Conservation (phyloP, 1,140 invertebrate genomes). For the Phthorimaea operculella region DNA sequence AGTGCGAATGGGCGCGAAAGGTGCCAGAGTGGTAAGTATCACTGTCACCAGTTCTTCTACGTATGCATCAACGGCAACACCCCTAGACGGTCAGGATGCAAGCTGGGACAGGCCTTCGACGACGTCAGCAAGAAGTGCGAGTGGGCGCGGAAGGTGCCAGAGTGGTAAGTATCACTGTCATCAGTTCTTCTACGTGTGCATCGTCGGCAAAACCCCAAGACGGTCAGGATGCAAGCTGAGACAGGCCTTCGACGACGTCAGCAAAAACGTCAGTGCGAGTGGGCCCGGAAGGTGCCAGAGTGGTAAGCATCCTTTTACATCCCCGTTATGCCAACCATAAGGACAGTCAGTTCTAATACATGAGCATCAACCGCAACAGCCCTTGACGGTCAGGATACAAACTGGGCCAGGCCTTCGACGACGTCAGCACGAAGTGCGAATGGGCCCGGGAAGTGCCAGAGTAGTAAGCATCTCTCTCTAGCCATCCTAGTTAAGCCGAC, state of each 20-base stretch:
- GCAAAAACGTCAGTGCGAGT: constrained; percentile 81
- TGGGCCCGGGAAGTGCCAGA: constrained; percentile 91
- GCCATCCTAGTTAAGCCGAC: constrained; percentile 89
- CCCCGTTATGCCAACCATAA: constrained; percentile 88
- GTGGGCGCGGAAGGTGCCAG: constrained; percentile 89
- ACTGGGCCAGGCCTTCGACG: constrained; percentile 90
- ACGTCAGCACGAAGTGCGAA: constrained; percentile 82
- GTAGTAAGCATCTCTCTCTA: constrained; percentile 80
- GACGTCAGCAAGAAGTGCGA: constrained; percentile 85
- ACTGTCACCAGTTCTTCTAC: constrained; percentile 93
- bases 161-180: constrained; percentile 86
- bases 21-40: constrained; percentile 88
- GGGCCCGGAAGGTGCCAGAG: constrained; percentile 90
- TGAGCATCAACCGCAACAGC: constrained; percentile 87
- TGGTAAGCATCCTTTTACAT: constrained; percentile 79
- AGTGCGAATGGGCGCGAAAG: constrained; percentile 89
- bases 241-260: constrained; percentile 89
- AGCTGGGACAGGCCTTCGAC: constrained; percentile 91
- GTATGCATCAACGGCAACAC: constrained; percentile 89
- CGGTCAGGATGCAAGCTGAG: constrained; percentile 88
- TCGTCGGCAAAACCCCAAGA: constrained; percentile 84
- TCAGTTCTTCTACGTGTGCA: constrained; percentile 93
- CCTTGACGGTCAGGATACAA: constrained; percentile 88
- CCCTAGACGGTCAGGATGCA: constrained; percentile 86
- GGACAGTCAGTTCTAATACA: constrained; percentile 92